Evolutionary conservation across 2,113 vertebrate species (phyloP), one percentile per base, ranked within the genome.

Genomic region (Stegastes partitus): DNA sequence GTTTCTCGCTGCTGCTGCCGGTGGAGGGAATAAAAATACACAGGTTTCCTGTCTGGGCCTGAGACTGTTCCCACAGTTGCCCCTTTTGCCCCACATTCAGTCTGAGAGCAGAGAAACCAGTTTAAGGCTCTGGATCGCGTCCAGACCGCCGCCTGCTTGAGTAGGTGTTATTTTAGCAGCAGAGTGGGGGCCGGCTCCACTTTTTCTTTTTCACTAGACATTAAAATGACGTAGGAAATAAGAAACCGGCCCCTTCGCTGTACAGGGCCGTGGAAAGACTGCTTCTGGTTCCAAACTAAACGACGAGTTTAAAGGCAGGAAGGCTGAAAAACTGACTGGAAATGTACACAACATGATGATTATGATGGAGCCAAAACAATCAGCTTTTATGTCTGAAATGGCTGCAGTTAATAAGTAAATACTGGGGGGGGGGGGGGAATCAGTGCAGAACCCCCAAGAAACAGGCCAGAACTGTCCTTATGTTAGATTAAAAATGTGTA

Each of bases 111-210:
- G 73, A 21, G 61, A 28, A 77, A 78, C 61, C 57, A 34, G 80
- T 65, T 69, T 54, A 21, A 62, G 82, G 67, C 44, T 50, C 82
- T 89, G 82, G 83, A 72, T 45, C 58, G 0, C 5, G 0, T 83
- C 77, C 85, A 82, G 66, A 39, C 61, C 4, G 61, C 64, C 57
- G 59, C 54, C 64, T 57, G 59, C 37, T 31, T 0, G 21, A 73
- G 57, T 47, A 70, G 70, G 54, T 82, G 75, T 83, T 82, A 69
- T 84, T 87, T 54, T 45, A 82, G 63, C 81, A 61, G 58, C 16
- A 4, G 44, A 11, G 15, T 72, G 16, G 16, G 16, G 21, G 16
- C 51, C 11, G 9, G 37, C 69, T 53, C 14, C 0, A 15, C 2
- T 0, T 12, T 18, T 51, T 22, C 18, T 26, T 28, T 25, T 23